Percentiles rank a stretch among this genome's conserved stretches.
Conservation (phyloP, 1,140 invertebrate genomes). For the Pseudomyrmex gracilis region DNA sequence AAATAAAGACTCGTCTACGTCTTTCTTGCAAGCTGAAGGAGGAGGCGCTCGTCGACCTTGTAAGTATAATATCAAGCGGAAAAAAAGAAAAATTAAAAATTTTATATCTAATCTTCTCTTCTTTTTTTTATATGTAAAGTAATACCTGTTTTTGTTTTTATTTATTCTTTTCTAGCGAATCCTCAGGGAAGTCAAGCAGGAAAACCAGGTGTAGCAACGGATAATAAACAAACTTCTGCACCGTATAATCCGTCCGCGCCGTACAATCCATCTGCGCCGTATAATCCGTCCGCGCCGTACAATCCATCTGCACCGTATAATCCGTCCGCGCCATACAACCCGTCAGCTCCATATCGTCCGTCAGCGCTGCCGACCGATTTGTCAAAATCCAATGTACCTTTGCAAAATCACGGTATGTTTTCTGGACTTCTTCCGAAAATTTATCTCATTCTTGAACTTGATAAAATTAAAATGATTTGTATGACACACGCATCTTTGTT, state of each 20-base stretch:
- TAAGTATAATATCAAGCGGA: conserved; percentile 60
- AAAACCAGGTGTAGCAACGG: conserved; percentile 24
- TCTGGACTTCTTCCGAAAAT: background rate
- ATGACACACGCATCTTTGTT: background rate
- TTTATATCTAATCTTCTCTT: background rate
- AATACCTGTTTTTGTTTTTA: conserved; percentile 27
- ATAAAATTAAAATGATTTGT: conserved; percentile 1
- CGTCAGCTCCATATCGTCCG: conserved; percentile 5
- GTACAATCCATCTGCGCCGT: conserved; percentile 20
- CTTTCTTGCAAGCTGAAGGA: conserved; percentile 65
- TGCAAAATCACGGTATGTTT: conserved; percentile 35
- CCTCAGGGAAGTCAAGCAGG: background rate
- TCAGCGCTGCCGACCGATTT: background rate
- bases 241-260: conserved; percentile 9
- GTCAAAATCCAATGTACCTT: conserved; percentile 22
- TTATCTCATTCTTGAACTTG: background rate
- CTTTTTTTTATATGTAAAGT: background rate
- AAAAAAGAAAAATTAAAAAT: too few species aligned
- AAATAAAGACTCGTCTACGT: conserved; percentile 58
- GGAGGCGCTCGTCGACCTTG: conserved; percentile 62
- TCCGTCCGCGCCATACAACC: conserved; percentile 19
- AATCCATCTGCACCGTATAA: conserved; percentile 8
- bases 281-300: conserved; percentile 12
- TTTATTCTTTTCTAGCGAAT: background rate
- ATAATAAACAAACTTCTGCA: conserved; percentile 51